Base-by-base conservation (phyloP, 92 coral and sea anemone species). In the Heteractis magnifica region DNA sequence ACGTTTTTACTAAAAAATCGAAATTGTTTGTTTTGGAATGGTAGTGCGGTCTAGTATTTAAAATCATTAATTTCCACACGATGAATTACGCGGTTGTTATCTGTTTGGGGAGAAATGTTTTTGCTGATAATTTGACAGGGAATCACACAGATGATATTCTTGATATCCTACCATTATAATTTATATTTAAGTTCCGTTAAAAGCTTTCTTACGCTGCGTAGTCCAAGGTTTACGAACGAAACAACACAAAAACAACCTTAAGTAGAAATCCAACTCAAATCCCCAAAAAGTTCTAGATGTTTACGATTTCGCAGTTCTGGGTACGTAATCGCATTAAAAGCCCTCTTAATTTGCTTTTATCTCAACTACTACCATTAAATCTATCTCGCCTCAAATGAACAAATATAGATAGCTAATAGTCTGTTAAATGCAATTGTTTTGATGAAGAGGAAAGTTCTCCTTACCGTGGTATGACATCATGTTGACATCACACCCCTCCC, bases 401-500 rank as follows among this genome's bases (percentile, higher is more conserved):
- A 15, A 19, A 12, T 4, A 64, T 64, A 9, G 73, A 2, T 77
- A 5, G 18, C 11, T 6, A 51, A 34, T 34, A 34, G 44, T 34
- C 44, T 34, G 3, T 34, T 34, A 51, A 15, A 53, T 51, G 65
- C n/a, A 18, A 11, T 13, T 0, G 10, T 65, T 16, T 19, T 65
- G 83, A 80, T 62, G 1, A 10, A 23, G 1, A 0, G 8, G 58
- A 48, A 62, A 80, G 87, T 91, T 95, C 98, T 92, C 94, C 74
- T 84, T 72, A 90, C 88, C 20, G 7, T 65, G 77, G 65, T 79
- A 91, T 91, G 95, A 94, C 94, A 94, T 89, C 94, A 88, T 90
- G 71, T 81, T 90, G 95, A 91, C 97, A 92, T 95, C 98, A 94
- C 89, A 92, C 77, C 94, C 90, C 97, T 92, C 97, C 94, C 89